Evolutionary conservation across 1,140 invertebrate genomes (phyloP).

Genomic region (Drosophila eugracilis): DNA sequence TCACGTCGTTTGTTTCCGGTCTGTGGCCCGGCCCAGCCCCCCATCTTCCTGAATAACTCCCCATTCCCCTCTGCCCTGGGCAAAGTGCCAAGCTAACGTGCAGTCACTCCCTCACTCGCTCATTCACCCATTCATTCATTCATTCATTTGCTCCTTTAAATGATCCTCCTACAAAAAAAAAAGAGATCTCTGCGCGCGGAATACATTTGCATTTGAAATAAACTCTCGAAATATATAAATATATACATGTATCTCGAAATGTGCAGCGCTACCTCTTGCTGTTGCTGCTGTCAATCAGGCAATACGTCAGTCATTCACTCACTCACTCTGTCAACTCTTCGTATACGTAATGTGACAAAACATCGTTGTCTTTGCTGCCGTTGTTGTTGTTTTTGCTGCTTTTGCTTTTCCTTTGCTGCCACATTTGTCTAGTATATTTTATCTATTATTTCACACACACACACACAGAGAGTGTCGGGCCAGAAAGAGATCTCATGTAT

Average conservation of each 20-base stretch:
- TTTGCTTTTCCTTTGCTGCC: slow-evolving; percentile 21
- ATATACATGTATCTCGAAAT: slow-evolving; percentile 79
- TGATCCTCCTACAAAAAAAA: slow-evolving; percentile 32
- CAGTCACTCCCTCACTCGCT: slow-evolving; percentile 20
- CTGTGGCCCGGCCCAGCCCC: slow-evolving; percentile 40
- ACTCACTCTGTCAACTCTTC: slow-evolving; percentile 57
- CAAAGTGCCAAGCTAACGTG: slow-evolving; percentile 78
- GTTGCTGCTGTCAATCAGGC: slow-evolving; percentile 76
- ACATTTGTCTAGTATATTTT: slow-evolving; percentile 46
- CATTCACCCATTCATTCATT: slow-evolving; percentile 42
- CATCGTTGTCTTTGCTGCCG: slow-evolving; percentile 34
- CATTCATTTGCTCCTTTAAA: slow-evolving; percentile 50
- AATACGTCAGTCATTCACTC: slow-evolving; percentile 73
- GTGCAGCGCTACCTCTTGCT: slow-evolving; percentile 50
- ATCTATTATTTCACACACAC: slow-evolving; percentile 59
- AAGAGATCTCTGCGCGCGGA: slow-evolving; percentile 26
- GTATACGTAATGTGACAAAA: slow-evolving; percentile 81
- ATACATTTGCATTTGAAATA: slow-evolving; percentile 77
- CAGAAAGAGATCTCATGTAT: slow-evolving; percentile 35
- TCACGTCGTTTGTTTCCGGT: slow-evolving; percentile 85
- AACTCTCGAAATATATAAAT: slow-evolving; percentile 76
- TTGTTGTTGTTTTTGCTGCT: slow-evolving; percentile 43
- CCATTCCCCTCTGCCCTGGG: slow-evolving; percentile 19
- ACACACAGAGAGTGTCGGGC: too few species aligned
- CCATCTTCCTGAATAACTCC: neutral